Conservation (phyloP, 2,888 invertebrate genomes). For the Epinotia ramella region DNA sequence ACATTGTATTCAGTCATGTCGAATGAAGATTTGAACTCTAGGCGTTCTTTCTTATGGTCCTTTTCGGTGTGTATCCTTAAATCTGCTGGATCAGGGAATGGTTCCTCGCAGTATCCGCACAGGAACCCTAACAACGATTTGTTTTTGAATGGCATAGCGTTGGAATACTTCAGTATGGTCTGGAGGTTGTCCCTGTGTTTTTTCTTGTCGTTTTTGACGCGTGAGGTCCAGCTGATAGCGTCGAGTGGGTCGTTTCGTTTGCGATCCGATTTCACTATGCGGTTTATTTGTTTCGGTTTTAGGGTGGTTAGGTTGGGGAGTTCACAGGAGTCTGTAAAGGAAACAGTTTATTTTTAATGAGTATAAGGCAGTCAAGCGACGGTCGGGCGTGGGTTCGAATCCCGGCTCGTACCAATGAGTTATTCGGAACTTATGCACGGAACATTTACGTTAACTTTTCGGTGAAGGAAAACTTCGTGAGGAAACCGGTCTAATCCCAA, state of each 20-base stretch:
- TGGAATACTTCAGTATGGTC: slow-evolving; percentile 68
- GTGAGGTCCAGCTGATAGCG: slow-evolving; percentile 57
- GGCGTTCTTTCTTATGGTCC: slow-evolving; percentile 60
- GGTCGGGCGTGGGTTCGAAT: no score
- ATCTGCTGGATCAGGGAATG: slow-evolving; percentile 69
- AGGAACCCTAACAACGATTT: slow-evolving; percentile 68
- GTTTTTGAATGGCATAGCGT: slow-evolving; percentile 70
- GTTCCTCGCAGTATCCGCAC: slow-evolving; percentile 68
- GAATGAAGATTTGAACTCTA: slow-evolving; percentile 62
- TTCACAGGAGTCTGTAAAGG: slow-evolving; percentile 59
- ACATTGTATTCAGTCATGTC: slow-evolving; percentile 67
- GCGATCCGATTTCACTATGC: slow-evolving; percentile 54
- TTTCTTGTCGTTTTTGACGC: slow-evolving; percentile 55
- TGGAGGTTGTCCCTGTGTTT: slow-evolving; percentile 71
- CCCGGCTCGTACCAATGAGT: no score
- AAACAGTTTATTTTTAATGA: background rate
- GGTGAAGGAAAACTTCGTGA: no score
- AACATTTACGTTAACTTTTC: no score
- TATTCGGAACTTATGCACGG: no score
- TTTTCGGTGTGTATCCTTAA: slow-evolving; percentile 58
- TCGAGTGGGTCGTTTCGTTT: slow-evolving; percentile 50
- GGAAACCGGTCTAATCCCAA: no score
- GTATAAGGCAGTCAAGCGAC: background rate
- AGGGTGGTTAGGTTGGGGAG: slow-evolving; percentile 51
- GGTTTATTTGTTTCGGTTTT: slow-evolving; percentile 46